Evolutionary conservation across 2,113 vertebrate species (phyloP).

Genomic region (Ploceus nigricollis): DNA sequence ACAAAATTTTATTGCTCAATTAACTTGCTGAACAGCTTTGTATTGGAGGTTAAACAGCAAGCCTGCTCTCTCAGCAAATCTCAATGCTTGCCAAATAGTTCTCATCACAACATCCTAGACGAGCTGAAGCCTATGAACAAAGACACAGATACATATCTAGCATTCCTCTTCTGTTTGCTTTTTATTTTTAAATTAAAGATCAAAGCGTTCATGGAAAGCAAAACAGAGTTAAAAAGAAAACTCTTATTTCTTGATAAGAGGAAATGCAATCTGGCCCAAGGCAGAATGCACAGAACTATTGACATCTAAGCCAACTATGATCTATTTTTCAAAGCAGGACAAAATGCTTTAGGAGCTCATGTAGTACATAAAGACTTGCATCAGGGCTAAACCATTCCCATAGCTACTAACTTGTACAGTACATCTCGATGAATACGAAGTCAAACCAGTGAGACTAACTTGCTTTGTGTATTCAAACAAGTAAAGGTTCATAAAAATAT

Average conservation of each 20-base stretch:
- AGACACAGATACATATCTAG: not conserved
- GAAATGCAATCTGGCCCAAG: constrained; percentile 35
- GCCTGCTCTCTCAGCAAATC: not conserved
- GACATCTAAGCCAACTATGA: not conserved
- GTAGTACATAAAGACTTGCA: not conserved
- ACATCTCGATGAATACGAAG: not conserved
- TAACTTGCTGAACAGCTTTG: not conserved
- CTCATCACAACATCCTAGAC: not conserved
- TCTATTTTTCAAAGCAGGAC: constrained; percentile 18
- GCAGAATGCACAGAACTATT: constrained; percentile 18
- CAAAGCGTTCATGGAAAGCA: constrained; percentile 13
- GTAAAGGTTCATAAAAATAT: not conserved
- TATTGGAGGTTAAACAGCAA: constrained; percentile 1
- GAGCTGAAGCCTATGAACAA: not conserved
- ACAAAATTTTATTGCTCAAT: constrained; percentile 11
- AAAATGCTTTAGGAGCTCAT: constrained; percentile 3
- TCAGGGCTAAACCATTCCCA: not conserved
- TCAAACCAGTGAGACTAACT: not conserved
- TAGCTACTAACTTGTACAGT: not conserved
- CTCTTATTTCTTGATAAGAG: constrained; percentile 39
- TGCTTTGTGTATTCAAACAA: not conserved
- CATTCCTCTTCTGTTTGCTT: not conserved
- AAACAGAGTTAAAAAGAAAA: constrained; percentile 35
- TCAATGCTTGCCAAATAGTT: not conserved
- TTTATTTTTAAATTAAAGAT: constrained; percentile 48